Evolutionary conservation across 2,113 vertebrate genomes (phyloP).

Genomic region (Podilymbus podiceps): DNA sequence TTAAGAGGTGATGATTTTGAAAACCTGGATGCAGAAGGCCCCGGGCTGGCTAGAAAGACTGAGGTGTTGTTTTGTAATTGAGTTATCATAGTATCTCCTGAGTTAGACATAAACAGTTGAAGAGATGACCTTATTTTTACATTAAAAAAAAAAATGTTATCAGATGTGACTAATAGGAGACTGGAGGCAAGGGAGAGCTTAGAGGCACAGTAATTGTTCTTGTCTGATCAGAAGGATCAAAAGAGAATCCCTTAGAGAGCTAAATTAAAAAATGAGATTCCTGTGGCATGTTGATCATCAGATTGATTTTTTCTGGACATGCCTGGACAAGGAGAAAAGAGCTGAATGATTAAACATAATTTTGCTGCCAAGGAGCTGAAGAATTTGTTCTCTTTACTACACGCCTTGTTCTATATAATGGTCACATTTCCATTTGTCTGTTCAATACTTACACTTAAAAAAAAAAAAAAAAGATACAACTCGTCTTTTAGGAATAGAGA

Average conservation of each 20-base stretch:
- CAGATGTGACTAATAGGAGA: constrained; percentile 20
- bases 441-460: background rate
- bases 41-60: background rate
- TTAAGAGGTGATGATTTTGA: background rate
- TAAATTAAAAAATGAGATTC: constrained; percentile 2
- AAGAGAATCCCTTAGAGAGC: background rate
- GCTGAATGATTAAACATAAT: background rate
- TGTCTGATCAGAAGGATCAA: constrained; percentile 33
- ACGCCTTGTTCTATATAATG: background rate
- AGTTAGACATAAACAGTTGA: background rate
- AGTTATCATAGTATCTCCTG: background rate
- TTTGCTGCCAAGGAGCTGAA: background rate
- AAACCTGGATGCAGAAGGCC: background rate
- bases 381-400: background rate
- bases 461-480: background rate
- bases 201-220: constrained; percentile 39
- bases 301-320: constrained; percentile 27
- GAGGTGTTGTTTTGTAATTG: background rate
- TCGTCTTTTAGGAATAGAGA: background rate
- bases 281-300: constrained; percentile 10
- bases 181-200: background rate
- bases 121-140: background rate
- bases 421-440: background rate
- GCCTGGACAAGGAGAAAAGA: background rate
- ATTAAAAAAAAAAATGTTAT: background rate